phyloP scores from a whole-genome alignment of 2,888 invertebrate species.

The Barypeithes pellucidus region DNA sequence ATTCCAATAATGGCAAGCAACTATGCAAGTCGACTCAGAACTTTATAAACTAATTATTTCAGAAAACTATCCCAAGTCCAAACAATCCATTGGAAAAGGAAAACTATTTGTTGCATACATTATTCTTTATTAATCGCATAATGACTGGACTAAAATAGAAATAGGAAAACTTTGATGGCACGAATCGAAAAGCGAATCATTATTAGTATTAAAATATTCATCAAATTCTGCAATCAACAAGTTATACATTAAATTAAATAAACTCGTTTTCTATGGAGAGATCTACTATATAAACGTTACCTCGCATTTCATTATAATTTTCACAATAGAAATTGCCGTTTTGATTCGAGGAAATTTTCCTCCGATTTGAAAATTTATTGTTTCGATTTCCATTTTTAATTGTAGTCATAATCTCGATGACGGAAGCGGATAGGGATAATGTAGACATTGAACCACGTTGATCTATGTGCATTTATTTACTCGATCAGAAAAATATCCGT shows the following conservation, averaged over 20 bases:
- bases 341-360: neutral
- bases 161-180: conserved; percentile 10
- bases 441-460: no score
- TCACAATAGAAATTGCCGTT: neutral
- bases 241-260: conserved; percentile 13
- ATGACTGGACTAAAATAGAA: neutral
- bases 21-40: no score
- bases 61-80: no score
- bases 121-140: neutral
- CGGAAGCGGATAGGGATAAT: no score
- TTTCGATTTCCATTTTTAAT: neutral
- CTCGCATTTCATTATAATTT: conserved; percentile 5
- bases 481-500: no score
- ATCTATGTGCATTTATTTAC: no score
- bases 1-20: no score
- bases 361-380: neutral
- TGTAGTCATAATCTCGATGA: no score
- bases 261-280: neutral
- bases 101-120: neutral
- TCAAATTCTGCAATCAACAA: conserved; percentile 12
- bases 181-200: neutral
- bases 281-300: conserved; percentile 3
- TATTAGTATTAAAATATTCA: conserved; percentile 11
- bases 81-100: neutral
- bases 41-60: no score